Conservation (phyloP, 1,140 invertebrate species). For the Leguminivora glycinivorella region DNA sequence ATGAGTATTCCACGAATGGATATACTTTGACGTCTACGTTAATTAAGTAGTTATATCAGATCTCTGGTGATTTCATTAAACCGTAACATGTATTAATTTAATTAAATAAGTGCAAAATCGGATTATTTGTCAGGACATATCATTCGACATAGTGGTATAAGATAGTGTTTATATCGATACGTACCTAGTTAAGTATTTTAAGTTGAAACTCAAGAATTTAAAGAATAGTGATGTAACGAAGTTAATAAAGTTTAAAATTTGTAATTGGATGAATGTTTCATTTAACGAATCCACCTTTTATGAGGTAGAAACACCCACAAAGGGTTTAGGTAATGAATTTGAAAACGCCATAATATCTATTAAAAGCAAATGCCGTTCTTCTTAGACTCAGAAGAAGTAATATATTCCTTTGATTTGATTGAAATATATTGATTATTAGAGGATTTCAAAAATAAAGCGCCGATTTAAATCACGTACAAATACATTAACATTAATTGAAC, state of each 20-base stretch:
- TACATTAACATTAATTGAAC: too few relatives aligned
- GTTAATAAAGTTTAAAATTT: slow-evolving; percentile 71
- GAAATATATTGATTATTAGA: too few relatives aligned
- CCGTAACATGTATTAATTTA: slow-evolving; percentile 65
- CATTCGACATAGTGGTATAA: slow-evolving; percentile 66
- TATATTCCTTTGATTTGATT: too few relatives aligned
- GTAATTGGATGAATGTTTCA: slow-evolving; percentile 45
- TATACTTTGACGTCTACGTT: slow-evolving; percentile 58
- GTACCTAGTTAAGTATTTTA: slow-evolving; percentile 75
- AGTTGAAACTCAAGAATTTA: slow-evolving; percentile 75
- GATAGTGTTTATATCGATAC: slow-evolving; percentile 74
- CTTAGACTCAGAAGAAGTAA: too few relatives aligned
- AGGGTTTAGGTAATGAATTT: too few relatives aligned
- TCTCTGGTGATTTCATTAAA: slow-evolving; percentile 67
- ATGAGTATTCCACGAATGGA: slow-evolving; percentile 60
- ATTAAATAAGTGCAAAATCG: slow-evolving; percentile 67
- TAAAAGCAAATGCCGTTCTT: too few relatives aligned
- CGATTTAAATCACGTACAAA: too few relatives aligned
- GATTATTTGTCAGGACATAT: slow-evolving; percentile 68
- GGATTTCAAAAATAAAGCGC: too few relatives aligned
- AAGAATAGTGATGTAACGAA: slow-evolving; percentile 72
- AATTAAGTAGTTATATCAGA: slow-evolving; percentile 59
- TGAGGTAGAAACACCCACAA: not conserved
- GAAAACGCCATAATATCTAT: too few relatives aligned
- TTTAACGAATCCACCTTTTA: slow-evolving; percentile 36